These are phyloP conservation scores for Triplophysa dalaica DNA, from an alignment of 2,113 vertebrate species.

Conservation along the genomic window DNA sequence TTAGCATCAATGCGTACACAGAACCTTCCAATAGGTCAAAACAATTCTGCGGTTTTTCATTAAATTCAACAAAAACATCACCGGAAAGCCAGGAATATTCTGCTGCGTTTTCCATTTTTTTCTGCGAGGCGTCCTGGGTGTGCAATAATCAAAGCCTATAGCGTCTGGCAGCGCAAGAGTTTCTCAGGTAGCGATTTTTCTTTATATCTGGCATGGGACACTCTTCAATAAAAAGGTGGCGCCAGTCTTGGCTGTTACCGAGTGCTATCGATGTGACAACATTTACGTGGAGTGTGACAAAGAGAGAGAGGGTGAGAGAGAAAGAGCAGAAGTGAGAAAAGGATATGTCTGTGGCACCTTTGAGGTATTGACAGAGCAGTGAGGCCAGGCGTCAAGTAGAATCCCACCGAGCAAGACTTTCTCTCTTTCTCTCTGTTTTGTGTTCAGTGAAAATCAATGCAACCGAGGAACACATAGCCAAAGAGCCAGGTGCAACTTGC, in stretches of 20 bases:
- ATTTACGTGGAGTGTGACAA: conserved; percentile 30
- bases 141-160: conserved; percentile 22
- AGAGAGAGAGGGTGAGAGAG: conserved; percentile 25
- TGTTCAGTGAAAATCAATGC: conserved; percentile 45
- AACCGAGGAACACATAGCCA: conserved; percentile 32
- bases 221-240: conserved; percentile 43
- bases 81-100: conserved; percentile 9
- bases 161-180: conserved; percentile 9
- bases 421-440: conserved; percentile 32
- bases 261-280: conserved; percentile 40
- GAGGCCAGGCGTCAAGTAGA: conserved; percentile 40
- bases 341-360: conserved; percentile 44
- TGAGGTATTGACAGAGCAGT: conserved; percentile 22
- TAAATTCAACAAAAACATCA: conserved; percentile 17
- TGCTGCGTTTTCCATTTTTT: background rate
- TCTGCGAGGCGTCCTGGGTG: background rate
- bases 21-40: background rate
- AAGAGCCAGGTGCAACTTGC: conserved; percentile 32
- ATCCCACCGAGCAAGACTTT: conserved; percentile 42
- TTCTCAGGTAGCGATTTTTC: conserved; percentile 42
- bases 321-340: conserved; percentile 36
- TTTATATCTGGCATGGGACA: conserved; percentile 21
- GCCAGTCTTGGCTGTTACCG: conserved; percentile 41
- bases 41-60: conserved; percentile 47
- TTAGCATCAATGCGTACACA: no score